These are phyloP conservation scores for Nebria salina DNA, from an alignment of 2,888 invertebrate genomes.

Conservation along the genomic window DNA sequence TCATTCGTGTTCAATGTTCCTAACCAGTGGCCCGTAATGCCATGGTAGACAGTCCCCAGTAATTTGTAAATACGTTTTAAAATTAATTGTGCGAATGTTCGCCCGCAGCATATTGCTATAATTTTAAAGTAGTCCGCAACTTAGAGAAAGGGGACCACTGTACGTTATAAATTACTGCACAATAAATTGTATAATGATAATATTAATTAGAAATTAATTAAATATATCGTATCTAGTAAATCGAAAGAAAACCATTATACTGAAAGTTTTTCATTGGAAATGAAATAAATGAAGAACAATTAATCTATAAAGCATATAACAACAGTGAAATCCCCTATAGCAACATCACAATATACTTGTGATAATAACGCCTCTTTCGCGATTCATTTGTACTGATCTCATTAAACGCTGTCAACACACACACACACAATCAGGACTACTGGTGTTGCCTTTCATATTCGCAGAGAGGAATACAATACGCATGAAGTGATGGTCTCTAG, in stretches of 20 bases:
- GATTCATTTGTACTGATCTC: slow-evolving; percentile 12
- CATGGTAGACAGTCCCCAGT: too few relatives aligned
- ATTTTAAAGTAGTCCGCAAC: too few relatives aligned
- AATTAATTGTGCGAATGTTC: too few relatives aligned
- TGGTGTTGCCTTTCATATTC: slow-evolving; percentile 1
- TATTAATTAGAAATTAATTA: neutral
- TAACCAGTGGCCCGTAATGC: neutral
- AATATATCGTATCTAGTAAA: neutral
- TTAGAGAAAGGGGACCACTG: neutral
- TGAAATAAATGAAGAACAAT: too few relatives aligned
- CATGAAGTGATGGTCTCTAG: slow-evolving; percentile 3
- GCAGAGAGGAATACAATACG: slow-evolving; percentile 8
- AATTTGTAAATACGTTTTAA: too few relatives aligned
- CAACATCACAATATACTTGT: neutral
- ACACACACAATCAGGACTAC: slow-evolving; percentile 9
- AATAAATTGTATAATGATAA: neutral
- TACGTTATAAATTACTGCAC: neutral
- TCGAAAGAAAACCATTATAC: neutral
- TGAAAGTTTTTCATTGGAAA: too few relatives aligned
- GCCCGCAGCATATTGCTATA: too few relatives aligned
- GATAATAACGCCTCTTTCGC: neutral
- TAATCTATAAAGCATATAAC: neutral
- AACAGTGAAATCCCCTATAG: neutral
- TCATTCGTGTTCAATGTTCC: neutral
- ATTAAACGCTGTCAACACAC: slow-evolving; percentile 24